Conservation (phyloP, 2,113 vertebrate genomes). For the Ophiodon elongatus region DNA sequence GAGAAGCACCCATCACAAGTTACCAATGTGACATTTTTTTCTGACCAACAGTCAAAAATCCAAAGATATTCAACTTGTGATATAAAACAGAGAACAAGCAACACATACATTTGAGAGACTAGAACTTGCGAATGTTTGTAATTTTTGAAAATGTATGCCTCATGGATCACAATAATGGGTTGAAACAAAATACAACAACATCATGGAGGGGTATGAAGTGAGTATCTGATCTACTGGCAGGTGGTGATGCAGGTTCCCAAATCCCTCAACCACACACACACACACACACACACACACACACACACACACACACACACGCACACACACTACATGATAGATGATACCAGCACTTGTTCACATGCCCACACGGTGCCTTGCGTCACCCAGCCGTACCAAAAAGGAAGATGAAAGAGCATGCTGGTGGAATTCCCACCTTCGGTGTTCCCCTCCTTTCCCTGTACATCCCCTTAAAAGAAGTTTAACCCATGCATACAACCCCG, state of each 20-base stretch:
- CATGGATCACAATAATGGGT: neutral
- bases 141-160: neutral
- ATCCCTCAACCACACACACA: neutral
- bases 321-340: conserved; percentile 6
- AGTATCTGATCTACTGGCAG: neutral
- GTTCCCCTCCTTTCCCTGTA: neutral
- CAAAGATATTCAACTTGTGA: neutral
- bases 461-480: neutral
- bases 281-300: neutral
- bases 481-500: neutral
- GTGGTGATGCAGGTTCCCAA: conserved; percentile 6
- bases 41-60: neutral
- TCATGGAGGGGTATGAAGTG: neutral
- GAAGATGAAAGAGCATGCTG: conserved; percentile 31
- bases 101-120: neutral
- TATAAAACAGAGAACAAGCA: conserved; percentile 5
- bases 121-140: neutral
- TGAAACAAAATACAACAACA: neutral
- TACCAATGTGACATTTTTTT: neutral
- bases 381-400: conserved; percentile 2
- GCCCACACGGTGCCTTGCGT: neutral
- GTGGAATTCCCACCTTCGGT: neutral
- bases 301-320: neutral
- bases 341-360: conserved; percentile 9
- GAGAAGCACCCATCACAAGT: neutral